A percentile compares a stretch with the other conserved stretches of the same genome.
phyloP scores from a whole-genome alignment of 2,113 vertebrate species.

The Antigone vipio region DNA sequence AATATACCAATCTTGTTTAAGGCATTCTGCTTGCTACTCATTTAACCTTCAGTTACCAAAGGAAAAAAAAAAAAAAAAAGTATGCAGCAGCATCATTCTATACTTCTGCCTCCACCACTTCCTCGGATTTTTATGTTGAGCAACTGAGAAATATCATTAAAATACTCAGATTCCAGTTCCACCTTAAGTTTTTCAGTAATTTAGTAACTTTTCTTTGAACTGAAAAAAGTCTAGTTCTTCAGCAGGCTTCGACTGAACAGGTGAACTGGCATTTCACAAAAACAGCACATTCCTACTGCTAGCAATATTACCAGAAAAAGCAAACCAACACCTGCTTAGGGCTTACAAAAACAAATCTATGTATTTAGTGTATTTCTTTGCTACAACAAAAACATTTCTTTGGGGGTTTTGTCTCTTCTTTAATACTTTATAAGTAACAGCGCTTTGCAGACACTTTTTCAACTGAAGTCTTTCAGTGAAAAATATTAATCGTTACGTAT shows the following conservation, averaged over 20 bases:
- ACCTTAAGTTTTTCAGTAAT: background rate
- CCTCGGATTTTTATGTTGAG: conserved; percentile 38
- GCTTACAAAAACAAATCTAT: background rate
- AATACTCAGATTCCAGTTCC: background rate
- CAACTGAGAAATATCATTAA: conserved; percentile 41
- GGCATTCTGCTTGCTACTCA: conserved; percentile 80
- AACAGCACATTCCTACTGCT: background rate
- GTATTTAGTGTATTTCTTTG: background rate
- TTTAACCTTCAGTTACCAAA: conserved; percentile 83
- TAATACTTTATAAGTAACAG: background rate
- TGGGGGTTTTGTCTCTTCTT: background rate
- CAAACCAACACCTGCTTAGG: background rate
- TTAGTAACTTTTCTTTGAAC: background rate
- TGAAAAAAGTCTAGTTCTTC: background rate
- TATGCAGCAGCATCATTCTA: conserved; percentile 10
- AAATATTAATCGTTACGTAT: background rate
- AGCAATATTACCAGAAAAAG: background rate
- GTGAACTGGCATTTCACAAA: background rate
- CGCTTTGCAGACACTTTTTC: background rate
- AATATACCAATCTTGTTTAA: conserved; percentile 97
- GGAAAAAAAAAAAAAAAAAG: conserved; percentile 56
- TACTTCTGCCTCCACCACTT: background rate
- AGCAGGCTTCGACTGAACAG: background rate
- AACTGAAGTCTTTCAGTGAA: background rate
- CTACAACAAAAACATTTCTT: background rate